Conservation (phyloP, 2,113 vertebrate species). For the Poeciliopsis occidentalis region DNA sequence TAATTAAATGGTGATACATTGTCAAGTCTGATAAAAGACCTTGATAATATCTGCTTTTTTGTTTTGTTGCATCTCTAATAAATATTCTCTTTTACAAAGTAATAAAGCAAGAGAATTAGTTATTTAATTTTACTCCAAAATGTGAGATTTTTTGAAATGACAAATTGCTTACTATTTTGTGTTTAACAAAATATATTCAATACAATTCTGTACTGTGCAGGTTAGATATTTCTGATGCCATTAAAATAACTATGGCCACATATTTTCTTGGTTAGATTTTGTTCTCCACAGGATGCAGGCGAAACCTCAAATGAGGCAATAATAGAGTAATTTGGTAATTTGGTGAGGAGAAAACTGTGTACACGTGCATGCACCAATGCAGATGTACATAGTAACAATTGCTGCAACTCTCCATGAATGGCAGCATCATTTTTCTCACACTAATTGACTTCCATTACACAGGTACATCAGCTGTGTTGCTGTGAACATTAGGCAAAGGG, state of each 20-base stretch:
- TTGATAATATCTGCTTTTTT: not conserved
- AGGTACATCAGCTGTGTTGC: constrained; percentile 55
- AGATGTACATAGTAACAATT: constrained; percentile 45
- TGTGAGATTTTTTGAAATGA: not conserved
- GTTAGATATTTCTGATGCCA: not conserved
- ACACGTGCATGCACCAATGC: constrained; percentile 22
- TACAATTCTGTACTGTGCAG: not conserved
- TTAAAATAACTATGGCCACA: not conserved
- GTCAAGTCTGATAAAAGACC: not conserved
- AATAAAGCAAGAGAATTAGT: not conserved
- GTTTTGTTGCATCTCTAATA: not conserved
- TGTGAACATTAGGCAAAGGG: constrained; percentile 52
- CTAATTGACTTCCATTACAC: constrained; percentile 68
- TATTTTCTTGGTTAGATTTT: not conserved
- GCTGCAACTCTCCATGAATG: constrained; percentile 38
- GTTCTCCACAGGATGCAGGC: constrained; percentile 6
- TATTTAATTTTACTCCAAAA: not conserved
- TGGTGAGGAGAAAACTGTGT: constrained; percentile 53
- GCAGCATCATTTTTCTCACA: constrained; percentile 52
- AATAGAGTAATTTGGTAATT: constrained; percentile 61
- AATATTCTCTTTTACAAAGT: too few species aligned
- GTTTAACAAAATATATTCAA: not conserved
- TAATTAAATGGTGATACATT: not conserved
- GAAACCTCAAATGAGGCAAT: constrained; percentile 33
- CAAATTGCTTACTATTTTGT: not conserved